A percentile compares a stretch with the other conserved stretches of the same genome.
phyloP scores from a whole-genome alignment of 1,140 invertebrate genomes.

The Solen grandis region DNA sequence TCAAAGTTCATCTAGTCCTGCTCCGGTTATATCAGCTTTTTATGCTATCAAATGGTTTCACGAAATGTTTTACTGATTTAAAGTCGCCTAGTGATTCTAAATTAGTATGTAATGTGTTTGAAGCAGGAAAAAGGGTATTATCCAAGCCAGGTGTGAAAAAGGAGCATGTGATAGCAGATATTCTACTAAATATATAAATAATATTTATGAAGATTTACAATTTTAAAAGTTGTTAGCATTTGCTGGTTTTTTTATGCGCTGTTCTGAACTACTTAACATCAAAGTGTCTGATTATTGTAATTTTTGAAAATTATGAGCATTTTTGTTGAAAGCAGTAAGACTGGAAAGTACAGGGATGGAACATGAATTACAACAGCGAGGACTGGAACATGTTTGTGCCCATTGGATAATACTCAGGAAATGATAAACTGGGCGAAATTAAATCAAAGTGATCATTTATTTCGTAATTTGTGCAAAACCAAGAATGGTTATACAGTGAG shows the following conservation, averaged over 20 bases:
- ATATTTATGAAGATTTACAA: not conserved
- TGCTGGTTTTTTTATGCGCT: slow-evolving; percentile 34
- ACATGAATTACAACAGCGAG: slow-evolving; percentile 22
- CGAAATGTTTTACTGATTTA: not conserved
- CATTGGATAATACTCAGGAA: not conserved
- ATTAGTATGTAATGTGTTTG: slow-evolving; percentile 10
- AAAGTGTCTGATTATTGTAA: slow-evolving; percentile 1
- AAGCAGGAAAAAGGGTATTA: slow-evolving; percentile 1
- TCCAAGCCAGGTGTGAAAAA: not conserved
- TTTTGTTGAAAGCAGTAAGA: slow-evolving; percentile 28
- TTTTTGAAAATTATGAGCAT: slow-evolving; percentile 7
- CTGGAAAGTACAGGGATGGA: slow-evolving; percentile 35
- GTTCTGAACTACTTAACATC: slow-evolving; percentile 24
- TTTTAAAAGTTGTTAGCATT: slow-evolving; percentile 27
- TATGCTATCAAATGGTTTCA: slow-evolving; percentile 15
- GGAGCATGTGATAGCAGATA: not conserved
- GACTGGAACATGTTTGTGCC: slow-evolving; percentile 20
- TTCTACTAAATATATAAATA: not conserved
- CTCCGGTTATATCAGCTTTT: slow-evolving; percentile 1
- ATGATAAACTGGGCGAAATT: not conserved
- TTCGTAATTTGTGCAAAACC: not conserved
- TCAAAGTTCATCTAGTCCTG: not conserved
- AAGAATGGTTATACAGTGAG: not conserved
- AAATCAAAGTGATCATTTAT: not conserved
- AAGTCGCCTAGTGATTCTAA: slow-evolving; percentile 8